A percentile compares a stretch with the other conserved stretches of the same genome.
These are phyloP conservation scores for Drosophila pseudotakahashii DNA, from an alignment of 2,888 invertebrate species.

Conservation along the genomic window DNA sequence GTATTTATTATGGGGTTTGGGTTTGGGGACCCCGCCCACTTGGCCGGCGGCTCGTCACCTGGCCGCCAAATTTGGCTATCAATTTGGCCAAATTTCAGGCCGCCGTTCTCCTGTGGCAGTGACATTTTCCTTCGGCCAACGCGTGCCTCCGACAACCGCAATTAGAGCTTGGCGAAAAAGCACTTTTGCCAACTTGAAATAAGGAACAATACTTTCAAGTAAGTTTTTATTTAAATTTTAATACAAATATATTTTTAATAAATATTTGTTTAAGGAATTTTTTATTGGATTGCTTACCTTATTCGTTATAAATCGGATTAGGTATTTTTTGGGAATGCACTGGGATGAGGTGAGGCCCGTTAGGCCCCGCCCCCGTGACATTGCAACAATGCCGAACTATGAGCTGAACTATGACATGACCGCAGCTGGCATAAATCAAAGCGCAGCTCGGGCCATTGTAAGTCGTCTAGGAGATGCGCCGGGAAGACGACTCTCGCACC, in stretches of 20 bases:
- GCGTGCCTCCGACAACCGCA: slow-evolving; percentile 64
- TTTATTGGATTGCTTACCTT: background rate
- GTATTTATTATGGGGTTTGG: slow-evolving; percentile 56
- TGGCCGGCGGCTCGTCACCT: slow-evolving; percentile 54
- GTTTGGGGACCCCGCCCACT: slow-evolving; percentile 20
- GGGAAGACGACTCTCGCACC: slow-evolving; percentile 26
- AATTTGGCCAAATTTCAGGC: slow-evolving; percentile 53
- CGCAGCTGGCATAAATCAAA: slow-evolving; percentile 65
- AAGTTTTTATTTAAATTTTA: too few relatives aligned
- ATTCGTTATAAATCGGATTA: background rate
- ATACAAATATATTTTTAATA: background rate
- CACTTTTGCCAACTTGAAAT: background rate
- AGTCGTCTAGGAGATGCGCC: slow-evolving; percentile 57
- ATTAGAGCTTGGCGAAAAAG: slow-evolving; percentile 51
- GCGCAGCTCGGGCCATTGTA: slow-evolving; percentile 48
- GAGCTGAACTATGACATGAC: slow-evolving; percentile 69
- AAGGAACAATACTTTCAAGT: background rate
- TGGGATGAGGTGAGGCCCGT: slow-evolving; percentile 22
- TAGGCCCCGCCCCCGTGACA: slow-evolving; percentile 41
- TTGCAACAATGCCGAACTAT: slow-evolving; percentile 40
- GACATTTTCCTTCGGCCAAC: slow-evolving; percentile 62
- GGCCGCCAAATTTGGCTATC: slow-evolving; percentile 69
- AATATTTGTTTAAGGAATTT: too few relatives aligned
- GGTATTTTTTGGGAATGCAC: slow-evolving; percentile 32
- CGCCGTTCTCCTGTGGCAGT: slow-evolving; percentile 54